Conservation (phyloP, 2,797 vertebrate genomes). For the Scolopax rusticola region DNA sequence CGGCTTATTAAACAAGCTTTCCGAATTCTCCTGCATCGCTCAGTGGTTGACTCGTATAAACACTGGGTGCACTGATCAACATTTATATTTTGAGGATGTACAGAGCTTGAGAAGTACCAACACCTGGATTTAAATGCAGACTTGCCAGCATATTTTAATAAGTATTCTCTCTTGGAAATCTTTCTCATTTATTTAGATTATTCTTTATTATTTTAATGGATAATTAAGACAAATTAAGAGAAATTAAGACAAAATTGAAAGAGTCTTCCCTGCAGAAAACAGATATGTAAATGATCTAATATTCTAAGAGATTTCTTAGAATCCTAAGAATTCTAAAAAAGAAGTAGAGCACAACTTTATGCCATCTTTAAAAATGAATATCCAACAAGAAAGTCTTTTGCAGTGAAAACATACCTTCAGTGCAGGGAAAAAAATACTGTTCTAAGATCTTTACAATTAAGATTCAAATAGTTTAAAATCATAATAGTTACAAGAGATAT, state of each 20-base stretch:
- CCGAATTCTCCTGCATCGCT: background rate
- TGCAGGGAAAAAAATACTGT: background rate
- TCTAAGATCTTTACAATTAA: background rate
- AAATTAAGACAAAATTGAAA: conserved; percentile 28
- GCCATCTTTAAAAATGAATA: background rate
- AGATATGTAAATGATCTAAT: conserved; percentile 30
- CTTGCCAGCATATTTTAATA: background rate
- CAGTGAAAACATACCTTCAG: background rate
- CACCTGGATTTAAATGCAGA: conserved; percentile 16
- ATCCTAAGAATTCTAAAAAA: background rate
- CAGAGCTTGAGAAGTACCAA: background rate
- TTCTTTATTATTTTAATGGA: conserved; percentile 8
- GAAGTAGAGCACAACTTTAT: background rate
- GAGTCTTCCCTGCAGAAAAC: conserved; percentile 13
- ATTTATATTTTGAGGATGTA: conserved; percentile 12
- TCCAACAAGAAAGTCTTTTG: background rate
- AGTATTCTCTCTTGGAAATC: background rate
- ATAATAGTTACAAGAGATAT: background rate
- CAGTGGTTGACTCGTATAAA: background rate
- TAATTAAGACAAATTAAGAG: background rate
- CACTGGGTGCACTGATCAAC: background rate
- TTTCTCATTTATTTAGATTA: background rate
- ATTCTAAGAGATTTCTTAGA: background rate
- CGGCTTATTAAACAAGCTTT: background rate
- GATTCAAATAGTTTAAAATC: background rate